Evolutionary conservation across 2,888 invertebrate species (phyloP).

Genomic region (Meta bourneti): DNA sequence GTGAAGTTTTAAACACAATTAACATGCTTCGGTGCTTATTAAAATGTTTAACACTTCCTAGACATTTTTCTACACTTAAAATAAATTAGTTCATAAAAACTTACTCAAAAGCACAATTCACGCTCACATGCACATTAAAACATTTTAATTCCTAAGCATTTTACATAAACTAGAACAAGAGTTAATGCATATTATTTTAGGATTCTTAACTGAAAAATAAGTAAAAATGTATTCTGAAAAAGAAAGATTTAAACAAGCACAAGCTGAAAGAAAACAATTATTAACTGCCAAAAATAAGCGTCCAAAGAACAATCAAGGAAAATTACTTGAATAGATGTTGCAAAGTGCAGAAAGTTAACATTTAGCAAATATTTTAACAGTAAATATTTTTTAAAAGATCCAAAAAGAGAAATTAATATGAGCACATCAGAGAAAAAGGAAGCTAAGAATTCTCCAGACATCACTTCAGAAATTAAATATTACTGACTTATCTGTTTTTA

Average conservation of each 20-base stretch:
- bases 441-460: background rate
- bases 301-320: background rate
- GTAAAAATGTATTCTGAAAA: background rate
- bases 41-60: too few relatives aligned
- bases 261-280: background rate
- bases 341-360: background rate
- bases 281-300: conserved; percentile 10
- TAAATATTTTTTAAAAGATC: conserved; percentile 2
- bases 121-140: too few relatives aligned
- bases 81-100: too few relatives aligned
- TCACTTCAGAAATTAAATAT: conserved; percentile 6
- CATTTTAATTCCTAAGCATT: too few relatives aligned
- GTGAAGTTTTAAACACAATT: too few relatives aligned
- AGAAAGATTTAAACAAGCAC: too few relatives aligned
- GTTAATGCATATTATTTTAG: too few relatives aligned
- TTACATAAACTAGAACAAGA: too few relatives aligned
- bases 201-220: background rate
- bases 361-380: background rate
- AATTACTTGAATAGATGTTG: background rate
- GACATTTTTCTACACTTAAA: too few relatives aligned
- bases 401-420: too few relatives aligned
- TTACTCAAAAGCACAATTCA: too few relatives aligned
- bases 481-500: conserved; percentile 44
- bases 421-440: background rate
- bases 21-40: too few relatives aligned